Percentiles rank a stretch among this genome's conserved stretches.
phyloP scores from a whole-genome alignment of 2,113 vertebrate species.

The Pseudois nayaur region DNA sequence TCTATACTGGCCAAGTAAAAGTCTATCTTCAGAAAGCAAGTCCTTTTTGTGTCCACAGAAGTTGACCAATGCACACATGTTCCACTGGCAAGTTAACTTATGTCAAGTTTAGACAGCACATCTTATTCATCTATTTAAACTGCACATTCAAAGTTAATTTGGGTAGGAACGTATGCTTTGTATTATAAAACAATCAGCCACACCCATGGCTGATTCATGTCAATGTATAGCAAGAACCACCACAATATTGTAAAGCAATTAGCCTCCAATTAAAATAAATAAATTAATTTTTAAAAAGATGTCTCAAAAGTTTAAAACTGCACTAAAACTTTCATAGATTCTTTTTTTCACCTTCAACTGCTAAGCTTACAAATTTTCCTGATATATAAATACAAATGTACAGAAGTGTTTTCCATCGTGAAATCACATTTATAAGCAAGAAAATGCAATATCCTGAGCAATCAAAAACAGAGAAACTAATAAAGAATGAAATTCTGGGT shows the following conservation, averaged over 20 bases:
- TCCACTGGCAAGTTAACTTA: neutral
- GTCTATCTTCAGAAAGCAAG: neutral
- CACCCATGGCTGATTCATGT: neutral
- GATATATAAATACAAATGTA: constrained; percentile 3
- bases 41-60: neutral
- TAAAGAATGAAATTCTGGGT: constrained; percentile 42
- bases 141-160: neutral
- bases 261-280: neutral
- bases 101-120: neutral
- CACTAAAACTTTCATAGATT: neutral
- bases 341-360: constrained; percentile 27
- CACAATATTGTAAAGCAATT: neutral
- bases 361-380: constrained; percentile 22
- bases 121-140: neutral
- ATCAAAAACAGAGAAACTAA: constrained; percentile 45
- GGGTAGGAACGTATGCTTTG: neutral
- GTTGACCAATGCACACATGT: neutral
- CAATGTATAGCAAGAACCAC: neutral
- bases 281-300: rapidly evolving
- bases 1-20: neutral
- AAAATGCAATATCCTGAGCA: constrained; percentile 59
- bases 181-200: neutral
- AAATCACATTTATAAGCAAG: constrained; percentile 11
- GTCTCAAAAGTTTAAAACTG: neutral
- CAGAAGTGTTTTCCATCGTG: constrained; percentile 21